phyloP scores from a whole-genome alignment of 2,888 invertebrate genomes.

The Drosophila robusta region DNA sequence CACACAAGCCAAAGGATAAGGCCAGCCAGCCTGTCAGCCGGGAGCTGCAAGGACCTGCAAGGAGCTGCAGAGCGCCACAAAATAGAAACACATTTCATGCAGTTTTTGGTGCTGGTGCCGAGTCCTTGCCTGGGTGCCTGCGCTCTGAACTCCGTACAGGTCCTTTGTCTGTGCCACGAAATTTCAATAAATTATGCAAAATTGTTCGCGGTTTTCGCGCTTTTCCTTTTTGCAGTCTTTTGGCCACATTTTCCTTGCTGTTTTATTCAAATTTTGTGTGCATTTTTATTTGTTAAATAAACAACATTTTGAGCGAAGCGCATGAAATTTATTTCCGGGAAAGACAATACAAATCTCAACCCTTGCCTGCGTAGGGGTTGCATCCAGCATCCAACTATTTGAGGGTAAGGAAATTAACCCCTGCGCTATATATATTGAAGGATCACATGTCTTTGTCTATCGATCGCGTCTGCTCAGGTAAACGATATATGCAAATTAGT shows the following conservation, averaged over 20 bases:
- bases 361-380: slow-evolving; percentile 22
- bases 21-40: slow-evolving; percentile 35
- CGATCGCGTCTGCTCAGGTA: slow-evolving; percentile 69
- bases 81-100: slow-evolving; percentile 81
- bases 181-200: slow-evolving; percentile 80
- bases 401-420: slow-evolving; percentile 10
- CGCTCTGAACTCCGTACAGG: slow-evolving; percentile 6
- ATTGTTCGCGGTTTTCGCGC: slow-evolving; percentile 79
- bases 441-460: slow-evolving; percentile 68
- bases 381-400: slow-evolving; percentile 28
- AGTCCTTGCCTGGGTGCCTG: slow-evolving; percentile 20
- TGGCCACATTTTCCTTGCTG: slow-evolving; percentile 63
- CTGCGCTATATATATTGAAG: slow-evolving; percentile 13
- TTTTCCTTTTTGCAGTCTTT: slow-evolving; percentile 49
- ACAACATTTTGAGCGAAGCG: slow-evolving; percentile 61
- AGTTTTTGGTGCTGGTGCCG: slow-evolving; percentile 39
- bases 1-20: slow-evolving; percentile 78
- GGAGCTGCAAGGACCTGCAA: slow-evolving; percentile 9
- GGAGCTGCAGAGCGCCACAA: slow-evolving; percentile 40
- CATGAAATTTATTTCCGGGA: slow-evolving; percentile 34
- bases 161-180: slow-evolving; percentile 70
- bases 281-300: slow-evolving; percentile 75
- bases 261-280: slow-evolving; percentile 79
- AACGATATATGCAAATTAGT: slow-evolving; percentile 76
- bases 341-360: slow-evolving; percentile 39